Evolutionary conservation across 2,888 invertebrate genomes (phyloP).

Genomic region (Lasioglossum zephyrum): DNA sequence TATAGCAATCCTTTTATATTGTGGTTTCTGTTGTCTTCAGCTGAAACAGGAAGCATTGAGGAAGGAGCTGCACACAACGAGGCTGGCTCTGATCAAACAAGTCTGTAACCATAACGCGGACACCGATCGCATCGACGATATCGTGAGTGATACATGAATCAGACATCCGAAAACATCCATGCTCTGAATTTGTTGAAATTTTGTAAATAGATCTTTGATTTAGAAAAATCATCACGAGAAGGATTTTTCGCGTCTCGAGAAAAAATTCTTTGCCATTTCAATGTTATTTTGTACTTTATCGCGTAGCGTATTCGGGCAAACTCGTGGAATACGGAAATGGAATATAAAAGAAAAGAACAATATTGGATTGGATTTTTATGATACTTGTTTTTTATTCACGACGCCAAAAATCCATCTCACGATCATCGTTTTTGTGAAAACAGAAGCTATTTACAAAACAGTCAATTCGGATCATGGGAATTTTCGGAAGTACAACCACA

Average conservation of each 20-base stretch:
- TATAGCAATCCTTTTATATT: not conserved
- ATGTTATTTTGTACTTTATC: not conserved
- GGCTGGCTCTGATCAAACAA: conserved; percentile 90
- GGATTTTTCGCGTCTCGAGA: not conserved
- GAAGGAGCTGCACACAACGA: conserved; percentile 91
- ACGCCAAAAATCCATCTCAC: too few species aligned
- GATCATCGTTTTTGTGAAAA: too few species aligned
- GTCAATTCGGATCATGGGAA: not conserved
- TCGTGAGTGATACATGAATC: conserved; percentile 83
- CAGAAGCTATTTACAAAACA: not conserved
- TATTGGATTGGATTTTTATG: too few species aligned
- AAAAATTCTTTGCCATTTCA: not conserved
- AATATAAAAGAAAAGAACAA: too few species aligned
- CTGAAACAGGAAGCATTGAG: conserved; percentile 91
- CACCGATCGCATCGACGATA: conserved; percentile 86
- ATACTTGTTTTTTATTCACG: too few species aligned
- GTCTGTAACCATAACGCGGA: conserved; percentile 88
- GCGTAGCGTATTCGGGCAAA: not conserved
- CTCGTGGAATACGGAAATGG: not conserved
- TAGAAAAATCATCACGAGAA: not conserved
- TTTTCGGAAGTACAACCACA: not conserved
- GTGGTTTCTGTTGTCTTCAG: conserved; percentile 83
- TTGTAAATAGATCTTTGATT: not conserved
- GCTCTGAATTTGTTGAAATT: not conserved
- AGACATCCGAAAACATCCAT: not conserved